Evolutionary conservation across 2,113 vertebrate genomes (phyloP), one percentile per base, ranked within the genome.

Genomic region (Ciconia stormi): DNA sequence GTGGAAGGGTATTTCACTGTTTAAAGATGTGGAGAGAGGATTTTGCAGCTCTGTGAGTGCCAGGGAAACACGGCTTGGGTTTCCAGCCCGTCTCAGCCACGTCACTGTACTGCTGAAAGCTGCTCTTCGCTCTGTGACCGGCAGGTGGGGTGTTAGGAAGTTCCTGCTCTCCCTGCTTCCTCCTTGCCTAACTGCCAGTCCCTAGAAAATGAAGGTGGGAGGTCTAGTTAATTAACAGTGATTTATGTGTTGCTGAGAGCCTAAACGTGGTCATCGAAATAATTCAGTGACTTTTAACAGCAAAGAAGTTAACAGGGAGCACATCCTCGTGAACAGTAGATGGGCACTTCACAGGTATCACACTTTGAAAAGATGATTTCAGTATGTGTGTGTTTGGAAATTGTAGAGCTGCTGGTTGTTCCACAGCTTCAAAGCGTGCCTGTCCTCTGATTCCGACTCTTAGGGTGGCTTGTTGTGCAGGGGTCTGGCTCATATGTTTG

Each of bases 401-500:
- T 14, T 23, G 13, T 42, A 55, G 72, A 66, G 19, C n/a, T 78
- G 38, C 15, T 79, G 47, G 11, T 47, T 73, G 20, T 80, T 83
- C 17, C 34, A 26, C 15, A 8, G n/a, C 40, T 88, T 59, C n/a
- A 20, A 40, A 79, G 18, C 0, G 0, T n/a, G 52, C 46, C 44
- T 92, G 36, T n/a, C 17, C 30, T 62, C 42, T 42, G 11, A 23
- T 80, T 38, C 53, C 27, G 16, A 7, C 25, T 40, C 58, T 62
- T 7, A 1, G 26, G 22, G 13, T 69, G 58, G 66, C 30, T 87
- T 1, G 0, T 8, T 61, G 27, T 44, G 90, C 30, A 13, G 30
- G 19, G 29, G 2, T 52, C 23, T 50, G 29, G 23, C 61, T 58
- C 1, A 12, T 3, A 4, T 0, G 0, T 34, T 11, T 30, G 34